A percentile compares a stretch with the other conserved stretches of the same genome.
Conservation (phyloP, 1,140 invertebrate species). For the Euschistus heros region DNA sequence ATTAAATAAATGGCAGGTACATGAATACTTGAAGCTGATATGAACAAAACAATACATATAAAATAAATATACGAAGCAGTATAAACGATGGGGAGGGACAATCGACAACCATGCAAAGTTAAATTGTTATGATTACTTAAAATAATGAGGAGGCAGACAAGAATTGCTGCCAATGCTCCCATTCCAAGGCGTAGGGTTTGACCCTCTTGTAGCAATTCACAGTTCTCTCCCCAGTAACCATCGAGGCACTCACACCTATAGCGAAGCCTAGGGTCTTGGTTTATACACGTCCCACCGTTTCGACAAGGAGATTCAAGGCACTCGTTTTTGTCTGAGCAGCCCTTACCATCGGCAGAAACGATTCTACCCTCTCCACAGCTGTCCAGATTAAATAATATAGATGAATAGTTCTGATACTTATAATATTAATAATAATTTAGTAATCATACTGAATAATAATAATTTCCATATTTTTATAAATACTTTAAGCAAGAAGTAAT, state of each 20-base stretch:
- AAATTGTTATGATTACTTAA: constrained; percentile 58
- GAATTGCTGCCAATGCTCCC: constrained; percentile 83
- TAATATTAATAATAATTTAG: too few relatives aligned
- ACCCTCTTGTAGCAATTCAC: constrained; percentile 83
- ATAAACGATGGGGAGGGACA: not conserved
- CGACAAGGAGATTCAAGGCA: constrained; percentile 84
- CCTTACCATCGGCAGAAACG: constrained; percentile 75
- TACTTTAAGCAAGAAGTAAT: too few relatives aligned
- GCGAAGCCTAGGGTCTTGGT: constrained; percentile 71
- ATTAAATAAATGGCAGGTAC: too few relatives aligned
- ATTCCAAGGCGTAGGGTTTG: constrained; percentile 85
- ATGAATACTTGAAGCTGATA: too few relatives aligned
- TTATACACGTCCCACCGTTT: constrained; percentile 80
- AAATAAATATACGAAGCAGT: too few relatives aligned
- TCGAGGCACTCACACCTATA: constrained; percentile 77
- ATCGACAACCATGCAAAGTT: not conserved
- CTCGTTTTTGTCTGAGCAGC: constrained; percentile 88
- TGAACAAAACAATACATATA: too few relatives aligned
- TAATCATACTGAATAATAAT: too few relatives aligned
- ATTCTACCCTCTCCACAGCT: constrained; percentile 86
- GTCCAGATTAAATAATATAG: too few relatives aligned
- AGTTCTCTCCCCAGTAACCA: constrained; percentile 88
- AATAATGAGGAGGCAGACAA: constrained; percentile 88
- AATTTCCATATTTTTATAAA: too few relatives aligned
- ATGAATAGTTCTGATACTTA: not conserved